Evolutionary conservation across 2,113 vertebrate genomes (phyloP).

Genomic region (Tachycineta bicolor): DNA sequence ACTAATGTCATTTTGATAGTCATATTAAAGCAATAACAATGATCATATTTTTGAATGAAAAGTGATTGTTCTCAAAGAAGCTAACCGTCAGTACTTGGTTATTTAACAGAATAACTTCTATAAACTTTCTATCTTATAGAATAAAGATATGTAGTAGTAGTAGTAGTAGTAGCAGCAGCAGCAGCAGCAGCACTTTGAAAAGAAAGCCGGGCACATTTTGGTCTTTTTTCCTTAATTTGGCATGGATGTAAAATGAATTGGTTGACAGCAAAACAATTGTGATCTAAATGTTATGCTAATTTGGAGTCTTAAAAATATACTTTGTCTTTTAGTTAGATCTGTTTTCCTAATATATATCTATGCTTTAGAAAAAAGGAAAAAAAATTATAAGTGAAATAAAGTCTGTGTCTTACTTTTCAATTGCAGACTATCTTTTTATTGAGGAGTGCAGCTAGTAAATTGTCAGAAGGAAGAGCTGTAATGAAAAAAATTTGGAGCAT

Average conservation of each 20-base stretch:
- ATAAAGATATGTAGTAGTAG: neutral
- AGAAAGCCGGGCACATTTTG: neutral
- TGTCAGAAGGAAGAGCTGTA: neutral
- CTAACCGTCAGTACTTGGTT: neutral
- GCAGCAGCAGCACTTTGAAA: neutral
- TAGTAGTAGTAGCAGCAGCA: neutral
- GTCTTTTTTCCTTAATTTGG: neutral
- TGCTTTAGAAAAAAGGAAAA: neutral
- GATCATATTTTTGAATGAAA: neutral
- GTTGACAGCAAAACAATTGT: neutral
- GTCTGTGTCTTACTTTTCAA: neutral
- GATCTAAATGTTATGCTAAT: neutral
- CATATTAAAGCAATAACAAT: neutral
- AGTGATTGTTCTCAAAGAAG: neutral
- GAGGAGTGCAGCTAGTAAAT: neutral
- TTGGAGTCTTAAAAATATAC: neutral
- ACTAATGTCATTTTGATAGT: neutral
- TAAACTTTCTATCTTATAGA: neutral
- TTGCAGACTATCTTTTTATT: neutral
- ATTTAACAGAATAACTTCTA: neutral
- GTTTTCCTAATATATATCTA: neutral
- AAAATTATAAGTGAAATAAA: neutral
- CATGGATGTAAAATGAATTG: neutral
- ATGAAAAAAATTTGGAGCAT: neutral
- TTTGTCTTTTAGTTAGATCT: neutral